phyloP scores from a whole-genome alignment of 2,888 invertebrate species.

The Coelinius sp. region DNA sequence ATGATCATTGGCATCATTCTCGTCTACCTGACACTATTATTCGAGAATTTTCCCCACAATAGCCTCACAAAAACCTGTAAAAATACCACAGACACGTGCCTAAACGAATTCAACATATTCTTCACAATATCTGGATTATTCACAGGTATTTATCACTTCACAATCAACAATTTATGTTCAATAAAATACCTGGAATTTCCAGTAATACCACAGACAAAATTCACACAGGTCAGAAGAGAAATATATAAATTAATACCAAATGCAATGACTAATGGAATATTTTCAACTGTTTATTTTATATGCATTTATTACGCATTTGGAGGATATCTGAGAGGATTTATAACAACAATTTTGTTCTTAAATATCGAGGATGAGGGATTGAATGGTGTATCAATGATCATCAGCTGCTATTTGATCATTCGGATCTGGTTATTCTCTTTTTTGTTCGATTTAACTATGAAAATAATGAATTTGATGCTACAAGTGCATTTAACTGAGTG shows the following conservation, averaged over 20 bases:
- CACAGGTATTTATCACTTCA: slow-evolving; percentile 77
- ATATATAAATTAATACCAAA: slow-evolving; percentile 74
- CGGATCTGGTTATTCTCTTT: slow-evolving; percentile 81
- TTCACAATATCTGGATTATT: slow-evolving; percentile 77
- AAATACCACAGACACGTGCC: slow-evolving; percentile 72
- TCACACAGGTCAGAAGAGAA: slow-evolving; percentile 77
- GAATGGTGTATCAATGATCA: slow-evolving; percentile 71
- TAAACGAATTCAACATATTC: slow-evolving; percentile 80
- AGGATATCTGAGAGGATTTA: slow-evolving; percentile 71
- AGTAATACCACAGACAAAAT: slow-evolving; percentile 80
- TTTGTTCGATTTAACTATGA: slow-evolving; percentile 80
- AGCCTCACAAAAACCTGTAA: slow-evolving; percentile 70
- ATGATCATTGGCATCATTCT: slow-evolving; percentile 78
- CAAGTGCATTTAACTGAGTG: slow-evolving; percentile 81
- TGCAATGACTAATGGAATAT: slow-evolving; percentile 75
- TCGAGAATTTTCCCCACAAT: slow-evolving; percentile 76
- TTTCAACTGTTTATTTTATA: slow-evolving; percentile 77
- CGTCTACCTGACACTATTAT: slow-evolving; percentile 79
- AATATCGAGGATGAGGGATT: slow-evolving; percentile 73
- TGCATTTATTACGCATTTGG: slow-evolving; percentile 78
- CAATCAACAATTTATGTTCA: slow-evolving; percentile 74
- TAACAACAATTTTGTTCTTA: slow-evolving; percentile 74
- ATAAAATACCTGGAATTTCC: slow-evolving; percentile 77
- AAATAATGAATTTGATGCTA: slow-evolving; percentile 80
- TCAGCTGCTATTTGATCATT: slow-evolving; percentile 74